Evolutionary conservation across 2,113 vertebrate genomes (phyloP), one percentile per base, ranked within the genome.

Genomic region (Mastomys coucha): DNA sequence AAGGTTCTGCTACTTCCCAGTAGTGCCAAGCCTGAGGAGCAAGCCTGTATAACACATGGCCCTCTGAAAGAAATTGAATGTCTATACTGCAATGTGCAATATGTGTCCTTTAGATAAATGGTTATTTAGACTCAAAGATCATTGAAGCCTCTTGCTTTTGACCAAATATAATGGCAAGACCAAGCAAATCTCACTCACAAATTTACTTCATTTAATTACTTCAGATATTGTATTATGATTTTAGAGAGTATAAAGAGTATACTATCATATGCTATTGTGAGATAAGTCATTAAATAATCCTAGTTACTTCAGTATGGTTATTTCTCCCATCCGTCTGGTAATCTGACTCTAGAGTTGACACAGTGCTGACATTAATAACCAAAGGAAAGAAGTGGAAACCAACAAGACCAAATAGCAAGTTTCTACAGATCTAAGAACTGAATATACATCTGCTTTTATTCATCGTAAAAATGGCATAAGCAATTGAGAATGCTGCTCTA

Each of bases 181-280:
- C n/a, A 75, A 94, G 73, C 9, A 70, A 72, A 42, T 3, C 10
- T 19, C 49, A 90, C 28, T 96, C 28, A 20, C 56, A 93, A 88
- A 87, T 92, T 89, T 60, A 80, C 31, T 69, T 67, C 49, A 94
- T 94, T 63, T 53, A 96, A 94, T 75, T 77, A 93, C 39, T 78
- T 39, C 45, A 45, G 39, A 92, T 72, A 89, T 63, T 93, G 39
- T 69, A 94, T 91, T 89, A 26, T 88, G 78, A 96, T 94, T 95
- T 91, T 72, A 89, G 60, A 95, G 51, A 58, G 20, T 2, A 81
- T 58, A 58, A 24, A 77, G 88, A n/a, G 10, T 28, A 75, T 16
- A 86, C 80, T 87, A 87, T 24, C 26, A 63, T 49, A 20, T 78
- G 91, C 24, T 89, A 87, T 53, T 78, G 84, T 85, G 96, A 94